These are phyloP conservation scores for Microplitis manilae DNA, from an alignment of 2,888 invertebrate genomes.

Conservation along the genomic window DNA sequence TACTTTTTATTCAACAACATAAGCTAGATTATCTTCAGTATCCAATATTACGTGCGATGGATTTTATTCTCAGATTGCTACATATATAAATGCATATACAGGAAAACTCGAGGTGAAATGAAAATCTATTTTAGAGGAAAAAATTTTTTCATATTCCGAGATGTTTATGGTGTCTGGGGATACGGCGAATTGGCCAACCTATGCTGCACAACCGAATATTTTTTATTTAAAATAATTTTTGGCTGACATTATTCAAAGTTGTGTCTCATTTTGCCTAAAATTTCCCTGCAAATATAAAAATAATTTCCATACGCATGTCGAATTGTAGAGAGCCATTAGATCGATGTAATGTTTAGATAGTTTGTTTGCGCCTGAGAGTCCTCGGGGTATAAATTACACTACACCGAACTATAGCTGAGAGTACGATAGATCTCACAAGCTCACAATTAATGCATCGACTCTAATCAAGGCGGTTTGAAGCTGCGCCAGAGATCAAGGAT, in stretches of 20 bases:
- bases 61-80: background rate
- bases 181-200: no score
- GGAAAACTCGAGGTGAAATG: no score
- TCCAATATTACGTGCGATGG: background rate
- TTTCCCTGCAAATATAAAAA: no score
- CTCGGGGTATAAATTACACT: background rate
- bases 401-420: background rate
- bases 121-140: no score
- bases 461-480: background rate
- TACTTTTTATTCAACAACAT: constrained; percentile 1
- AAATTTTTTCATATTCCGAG: no score
- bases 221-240: no score
- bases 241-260: no score
- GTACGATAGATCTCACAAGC: background rate
- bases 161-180: no score
- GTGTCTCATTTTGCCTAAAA: no score
- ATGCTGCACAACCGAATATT: no score
- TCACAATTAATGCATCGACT: background rate
- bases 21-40: background rate
- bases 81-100: no score
- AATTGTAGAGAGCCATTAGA: background rate
- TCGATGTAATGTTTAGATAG: background rate
- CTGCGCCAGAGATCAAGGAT: background rate
- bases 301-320: background rate
- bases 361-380: background rate